Evolutionary conservation across 2,888 invertebrate species (phyloP).

Genomic region (Polyommatus iphigenia): DNA sequence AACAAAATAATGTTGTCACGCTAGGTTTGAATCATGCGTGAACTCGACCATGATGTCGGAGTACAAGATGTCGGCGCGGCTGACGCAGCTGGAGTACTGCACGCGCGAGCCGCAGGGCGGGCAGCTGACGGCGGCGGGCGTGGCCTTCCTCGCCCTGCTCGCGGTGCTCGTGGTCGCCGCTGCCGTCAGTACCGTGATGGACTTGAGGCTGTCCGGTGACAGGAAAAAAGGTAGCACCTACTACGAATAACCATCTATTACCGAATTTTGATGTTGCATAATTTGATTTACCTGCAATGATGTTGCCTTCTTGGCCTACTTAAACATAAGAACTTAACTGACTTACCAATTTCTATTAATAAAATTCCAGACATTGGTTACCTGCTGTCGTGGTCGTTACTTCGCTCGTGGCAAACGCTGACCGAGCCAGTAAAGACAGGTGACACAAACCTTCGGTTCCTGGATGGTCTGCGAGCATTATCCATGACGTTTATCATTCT

Average conservation of each 20-base stretch:
- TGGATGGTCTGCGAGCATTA: constrained; percentile 69
- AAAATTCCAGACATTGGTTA: constrained; percentile 47
- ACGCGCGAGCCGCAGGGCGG: constrained; percentile 41
- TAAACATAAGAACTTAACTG: neutral
- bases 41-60: constrained; percentile 55
- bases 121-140: constrained; percentile 50
- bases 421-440: constrained; percentile 42
- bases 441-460: constrained; percentile 55
- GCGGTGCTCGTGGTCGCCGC: constrained; percentile 58
- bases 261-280: neutral
- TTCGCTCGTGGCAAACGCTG: constrained; percentile 51
- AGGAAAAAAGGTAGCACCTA: constrained; percentile 57
- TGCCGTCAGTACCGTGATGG: constrained; percentile 58
- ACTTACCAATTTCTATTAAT: neutral
- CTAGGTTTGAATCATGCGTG: constrained; percentile 67
- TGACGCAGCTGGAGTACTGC: constrained; percentile 64
- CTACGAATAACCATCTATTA: neutral
- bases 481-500: constrained; percentile 70
- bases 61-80: constrained; percentile 61
- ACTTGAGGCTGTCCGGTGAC: constrained; percentile 57
- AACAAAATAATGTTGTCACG: neutral
- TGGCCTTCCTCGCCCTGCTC: constrained; percentile 54
- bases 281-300: no score
- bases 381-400: constrained; percentile 63
- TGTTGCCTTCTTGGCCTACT: no score